A percentile compares a stretch with the other conserved stretches of the same genome.
These are phyloP conservation scores for Sebastes matsubarae DNA, from an alignment of 2,797 vertebrate species.

Conservation along the genomic window DNA sequence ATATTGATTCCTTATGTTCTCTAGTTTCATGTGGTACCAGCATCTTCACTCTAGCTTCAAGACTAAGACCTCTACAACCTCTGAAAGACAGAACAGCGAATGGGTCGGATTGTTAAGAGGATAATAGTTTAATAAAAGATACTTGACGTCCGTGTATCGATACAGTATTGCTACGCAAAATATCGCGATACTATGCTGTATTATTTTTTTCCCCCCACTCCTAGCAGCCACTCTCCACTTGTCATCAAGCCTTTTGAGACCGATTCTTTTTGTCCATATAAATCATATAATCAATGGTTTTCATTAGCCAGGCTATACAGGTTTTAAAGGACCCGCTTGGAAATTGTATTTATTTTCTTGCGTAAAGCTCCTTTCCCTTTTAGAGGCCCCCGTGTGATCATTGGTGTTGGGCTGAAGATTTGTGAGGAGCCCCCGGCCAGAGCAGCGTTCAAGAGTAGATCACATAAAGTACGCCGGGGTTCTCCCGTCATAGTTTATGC, in stretches of 20 bases:
- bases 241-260: conserved; percentile 29
- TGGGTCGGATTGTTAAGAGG: not conserved
- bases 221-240: not conserved
- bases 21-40: not conserved
- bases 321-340: conserved; percentile 52
- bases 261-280: conserved; percentile 20
- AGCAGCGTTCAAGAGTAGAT: conserved; percentile 52
- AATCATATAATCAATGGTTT: conserved; percentile 71
- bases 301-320: conserved; percentile 54
- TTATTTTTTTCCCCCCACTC: rapidly evolving
- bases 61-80: not conserved
- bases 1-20: not conserved
- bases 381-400: conserved; percentile 74
- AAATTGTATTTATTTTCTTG: conserved; percentile 74
- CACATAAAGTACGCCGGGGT: conserved; percentile 63
- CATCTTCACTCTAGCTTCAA: not conserved
- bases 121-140: no score
- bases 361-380: conserved; percentile 69
- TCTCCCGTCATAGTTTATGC: conserved; percentile 54
- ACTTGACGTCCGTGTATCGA: not conserved
- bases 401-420: conserved; percentile 74
- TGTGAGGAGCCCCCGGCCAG: conserved; percentile 69
- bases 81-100: not conserved
- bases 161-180: not conserved
- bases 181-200: not conserved